phyloP scores from a whole-genome alignment of 2,888 invertebrate species.

The Eupithecia pulchellata region DNA sequence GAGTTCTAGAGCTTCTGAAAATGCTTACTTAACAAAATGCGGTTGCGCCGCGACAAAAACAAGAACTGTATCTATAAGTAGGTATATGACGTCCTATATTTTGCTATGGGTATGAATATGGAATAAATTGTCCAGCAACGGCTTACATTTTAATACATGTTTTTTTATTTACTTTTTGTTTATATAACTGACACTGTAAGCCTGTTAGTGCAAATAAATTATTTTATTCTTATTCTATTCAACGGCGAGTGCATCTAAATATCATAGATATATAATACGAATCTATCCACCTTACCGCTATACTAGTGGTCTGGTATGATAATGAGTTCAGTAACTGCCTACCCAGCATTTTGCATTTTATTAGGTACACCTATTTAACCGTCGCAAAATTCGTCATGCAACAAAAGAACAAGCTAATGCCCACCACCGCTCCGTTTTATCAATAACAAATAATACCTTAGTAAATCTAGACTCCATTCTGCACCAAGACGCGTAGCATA shows the following conservation, averaged over 20 bases:
- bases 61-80: too few species aligned
- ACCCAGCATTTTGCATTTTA: not conserved
- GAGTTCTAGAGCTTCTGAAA: too few species aligned
- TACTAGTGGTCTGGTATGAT: not conserved
- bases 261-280: not conserved
- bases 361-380: not conserved
- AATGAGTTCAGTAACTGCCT: not conserved
- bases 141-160: too few species aligned
- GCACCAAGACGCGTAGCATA: constrained; percentile 62
- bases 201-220: too few species aligned
- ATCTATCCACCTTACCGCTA: not conserved
- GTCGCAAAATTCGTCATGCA: not conserved
- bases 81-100: too few species aligned
- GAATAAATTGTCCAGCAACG: too few species aligned
- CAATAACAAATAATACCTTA: constrained; percentile 46
- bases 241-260: not conserved
- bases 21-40: too few species aligned
- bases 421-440: constrained; percentile 1
- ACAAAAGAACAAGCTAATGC: not conserved
- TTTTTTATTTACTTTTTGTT: too few species aligned
- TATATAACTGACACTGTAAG: too few species aligned
- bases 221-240: too few species aligned
- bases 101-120: too few species aligned
- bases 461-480: constrained; percentile 52
- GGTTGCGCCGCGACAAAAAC: too few species aligned